These are phyloP conservation scores for Cephalopachus bancanus DNA, from an alignment of 2,797 vertebrate genomes.

Conservation along the genomic window DNA sequence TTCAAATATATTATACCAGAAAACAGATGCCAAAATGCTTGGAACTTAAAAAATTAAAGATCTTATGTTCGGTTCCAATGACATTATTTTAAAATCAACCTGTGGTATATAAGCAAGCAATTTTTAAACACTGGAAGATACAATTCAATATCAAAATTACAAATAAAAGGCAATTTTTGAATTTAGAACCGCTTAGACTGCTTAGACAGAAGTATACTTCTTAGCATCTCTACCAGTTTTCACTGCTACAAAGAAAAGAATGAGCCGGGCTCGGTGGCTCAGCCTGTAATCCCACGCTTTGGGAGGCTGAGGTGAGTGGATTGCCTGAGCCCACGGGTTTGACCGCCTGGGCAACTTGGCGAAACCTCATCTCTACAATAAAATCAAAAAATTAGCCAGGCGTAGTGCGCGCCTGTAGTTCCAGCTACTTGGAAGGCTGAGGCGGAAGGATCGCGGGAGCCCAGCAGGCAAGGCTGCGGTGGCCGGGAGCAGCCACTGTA, in stretches of 20 bases:
- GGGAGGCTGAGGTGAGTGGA: too few relatives aligned
- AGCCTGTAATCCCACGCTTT: too few relatives aligned
- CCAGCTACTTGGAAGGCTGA: too few relatives aligned
- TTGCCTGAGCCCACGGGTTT: too few relatives aligned
- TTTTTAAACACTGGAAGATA: background rate
- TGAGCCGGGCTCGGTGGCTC: too few relatives aligned
- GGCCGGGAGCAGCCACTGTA: too few relatives aligned
- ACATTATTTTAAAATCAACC: constrained; percentile 37
- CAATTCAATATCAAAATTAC: background rate
- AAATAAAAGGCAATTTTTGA: background rate
- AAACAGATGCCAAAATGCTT: constrained; percentile 47
- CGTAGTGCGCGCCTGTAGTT: too few relatives aligned
- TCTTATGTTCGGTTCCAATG: background rate
- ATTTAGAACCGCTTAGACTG: background rate
- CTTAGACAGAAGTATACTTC: background rate
- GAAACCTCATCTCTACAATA: too few relatives aligned
- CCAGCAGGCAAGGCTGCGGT: too few relatives aligned
- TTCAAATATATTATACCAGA: constrained; percentile 24
- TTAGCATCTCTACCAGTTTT: background rate
- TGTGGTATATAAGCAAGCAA: background rate
- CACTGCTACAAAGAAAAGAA: background rate
- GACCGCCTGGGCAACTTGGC: too few relatives aligned
- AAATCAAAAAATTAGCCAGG: too few relatives aligned
- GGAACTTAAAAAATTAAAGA: constrained; percentile 57
- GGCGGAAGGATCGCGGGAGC: too few relatives aligned